phyloP scores from a whole-genome alignment of 1,140 invertebrate species.

The Micrasema minimum region DNA sequence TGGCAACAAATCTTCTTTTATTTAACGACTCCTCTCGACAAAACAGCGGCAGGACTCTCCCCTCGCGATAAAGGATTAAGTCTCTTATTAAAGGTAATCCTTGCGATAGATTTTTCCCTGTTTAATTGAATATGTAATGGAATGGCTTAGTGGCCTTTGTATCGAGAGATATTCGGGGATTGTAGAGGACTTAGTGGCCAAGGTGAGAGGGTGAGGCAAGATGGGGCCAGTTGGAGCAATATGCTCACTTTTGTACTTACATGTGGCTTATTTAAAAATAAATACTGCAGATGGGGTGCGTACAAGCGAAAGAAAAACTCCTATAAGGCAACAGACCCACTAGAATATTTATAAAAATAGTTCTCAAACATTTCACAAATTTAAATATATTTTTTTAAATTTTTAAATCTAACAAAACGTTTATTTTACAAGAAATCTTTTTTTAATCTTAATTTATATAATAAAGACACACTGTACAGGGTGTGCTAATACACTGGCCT shows the following conservation, averaged over 20 bases:
- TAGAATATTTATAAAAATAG: too few relatives aligned
- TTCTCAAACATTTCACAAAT: too few relatives aligned
- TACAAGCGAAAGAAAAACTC: too few relatives aligned
- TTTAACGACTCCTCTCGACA: conserved; percentile 24
- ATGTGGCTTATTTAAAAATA: conserved; percentile 53
- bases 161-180: conserved; percentile 57
- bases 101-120: conserved; percentile 66
- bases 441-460: too few relatives aligned
- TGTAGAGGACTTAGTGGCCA: conserved; percentile 56
- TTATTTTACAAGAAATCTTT: too few relatives aligned
- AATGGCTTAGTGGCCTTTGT: conserved; percentile 57
- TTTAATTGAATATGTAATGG: conserved; percentile 69
- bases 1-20: conserved; percentile 30
- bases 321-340: too few relatives aligned
- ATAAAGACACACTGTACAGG: too few relatives aligned
- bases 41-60: conserved; percentile 14
- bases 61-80: conserved; percentile 45
- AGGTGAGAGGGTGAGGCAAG: conserved; percentile 20
- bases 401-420: too few relatives aligned
- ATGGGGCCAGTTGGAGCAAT: conserved; percentile 30
- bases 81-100: conserved; percentile 53
- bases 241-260: conserved; percentile 49
- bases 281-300: conserved; percentile 32
- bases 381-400: too few relatives aligned
- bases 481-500: too few relatives aligned